Percentiles rank a stretch among this genome's conserved stretches.
Evolutionary conservation across 2,888 invertebrate species (phyloP).

Genomic region (Drosophila niveifrons): DNA sequence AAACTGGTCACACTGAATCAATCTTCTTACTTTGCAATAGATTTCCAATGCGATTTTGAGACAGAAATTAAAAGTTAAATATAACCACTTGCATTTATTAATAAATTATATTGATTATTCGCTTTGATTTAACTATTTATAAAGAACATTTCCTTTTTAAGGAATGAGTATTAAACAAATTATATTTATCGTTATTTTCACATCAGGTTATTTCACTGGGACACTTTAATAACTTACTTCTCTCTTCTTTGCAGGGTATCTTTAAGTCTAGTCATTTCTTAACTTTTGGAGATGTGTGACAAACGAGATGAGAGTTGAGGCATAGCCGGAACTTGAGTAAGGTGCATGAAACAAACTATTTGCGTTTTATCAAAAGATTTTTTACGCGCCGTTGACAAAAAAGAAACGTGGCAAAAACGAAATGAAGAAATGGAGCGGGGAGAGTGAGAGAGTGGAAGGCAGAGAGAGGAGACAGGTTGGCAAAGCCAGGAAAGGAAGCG

Average conservation of each 20-base stretch:
- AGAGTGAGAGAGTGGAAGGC: neutral
- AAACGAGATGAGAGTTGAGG: conserved; percentile 4
- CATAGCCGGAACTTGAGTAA: conserved; percentile 13
- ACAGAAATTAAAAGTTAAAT: no score
- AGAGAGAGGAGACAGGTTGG: conserved; percentile 38
- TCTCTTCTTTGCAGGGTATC: neutral
- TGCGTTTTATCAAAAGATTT: conserved; percentile 72
- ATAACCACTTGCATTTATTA: no score
- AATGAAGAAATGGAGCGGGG: conserved; percentile 49
- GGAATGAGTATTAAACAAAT: no score
- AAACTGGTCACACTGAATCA: no score
- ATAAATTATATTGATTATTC: no score
- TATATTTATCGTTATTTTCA: no score
- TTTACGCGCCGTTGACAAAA: conserved; percentile 66
- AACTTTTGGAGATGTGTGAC: neutral
- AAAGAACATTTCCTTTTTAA: no score
- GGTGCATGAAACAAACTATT: conserved; percentile 70
- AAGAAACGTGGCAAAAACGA: conserved; percentile 60
- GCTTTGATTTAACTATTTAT: no score
- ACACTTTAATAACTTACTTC: no score
- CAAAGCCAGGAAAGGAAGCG: conserved; percentile 54
- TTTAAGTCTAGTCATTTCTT: neutral
- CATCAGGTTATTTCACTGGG: no score
- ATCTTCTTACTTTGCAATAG: no score
- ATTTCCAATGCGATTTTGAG: no score